A percentile compares a stretch with the other conserved stretches of the same genome.
These are phyloP conservation scores for Listronotus bonariensis DNA, from an alignment of 1,140 invertebrate species.

Conservation along the genomic window DNA sequence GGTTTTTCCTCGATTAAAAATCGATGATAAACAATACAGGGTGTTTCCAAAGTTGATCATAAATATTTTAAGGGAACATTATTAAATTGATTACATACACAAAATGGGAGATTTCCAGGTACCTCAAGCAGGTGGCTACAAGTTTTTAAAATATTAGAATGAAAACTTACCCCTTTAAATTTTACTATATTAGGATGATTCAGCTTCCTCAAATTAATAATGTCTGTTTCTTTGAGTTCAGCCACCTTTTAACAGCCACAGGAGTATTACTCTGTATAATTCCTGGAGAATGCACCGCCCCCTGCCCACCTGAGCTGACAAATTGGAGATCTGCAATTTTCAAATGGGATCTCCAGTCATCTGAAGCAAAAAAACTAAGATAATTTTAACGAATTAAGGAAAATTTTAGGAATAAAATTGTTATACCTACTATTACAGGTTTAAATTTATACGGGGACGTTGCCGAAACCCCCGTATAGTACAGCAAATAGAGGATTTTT, in stretches of 20 bases:
- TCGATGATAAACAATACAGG: neutral
- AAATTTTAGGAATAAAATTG: too few species aligned
- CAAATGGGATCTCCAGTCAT: constrained; percentile 95
- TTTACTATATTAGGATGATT: constrained; percentile 97
- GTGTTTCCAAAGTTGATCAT: too few species aligned
- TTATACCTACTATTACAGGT: too few species aligned
- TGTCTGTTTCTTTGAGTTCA: constrained; percentile 93
- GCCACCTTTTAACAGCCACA: constrained; percentile 97
- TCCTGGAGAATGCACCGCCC: constrained; percentile 91
- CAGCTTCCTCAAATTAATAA: constrained; percentile 89
- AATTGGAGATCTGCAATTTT: constrained; percentile 90
- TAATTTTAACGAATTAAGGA: too few species aligned
- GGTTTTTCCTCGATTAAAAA: neutral
- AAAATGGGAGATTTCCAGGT: too few species aligned
- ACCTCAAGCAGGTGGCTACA: too few species aligned
- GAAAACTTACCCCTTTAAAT: constrained; percentile 71
- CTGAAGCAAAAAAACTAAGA: constrained; percentile 53
- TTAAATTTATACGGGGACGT: too few species aligned
- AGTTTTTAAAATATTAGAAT: too few species aligned
- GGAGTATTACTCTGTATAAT: constrained; percentile 75
- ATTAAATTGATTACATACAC: too few species aligned
- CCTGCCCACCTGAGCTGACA: constrained; percentile 94
- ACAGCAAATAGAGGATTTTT: too few species aligned
- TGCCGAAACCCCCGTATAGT: too few species aligned
- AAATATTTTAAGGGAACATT: too few species aligned